Conservation (phyloP, 1,140 invertebrate genomes). For the Wiebesia pumilae region DNA sequence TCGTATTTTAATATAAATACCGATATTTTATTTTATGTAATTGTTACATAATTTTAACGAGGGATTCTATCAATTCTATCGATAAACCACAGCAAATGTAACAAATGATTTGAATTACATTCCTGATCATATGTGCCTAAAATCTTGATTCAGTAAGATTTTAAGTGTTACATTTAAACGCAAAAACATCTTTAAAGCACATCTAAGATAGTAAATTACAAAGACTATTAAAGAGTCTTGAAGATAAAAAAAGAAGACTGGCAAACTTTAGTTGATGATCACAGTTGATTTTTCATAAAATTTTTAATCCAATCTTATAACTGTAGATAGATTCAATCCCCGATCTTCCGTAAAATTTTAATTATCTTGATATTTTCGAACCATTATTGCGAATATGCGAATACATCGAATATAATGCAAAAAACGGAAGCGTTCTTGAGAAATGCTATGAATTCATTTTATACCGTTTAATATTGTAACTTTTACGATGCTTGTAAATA, state of each 20-base stretch:
- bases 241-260: conserved; percentile 44
- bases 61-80: not conserved
- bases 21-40: not conserved
- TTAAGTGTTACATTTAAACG: conserved; percentile 11
- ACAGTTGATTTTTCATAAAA: conserved; percentile 11
- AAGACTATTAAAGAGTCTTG: conserved; percentile 19
- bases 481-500: not conserved
- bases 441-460: conserved; percentile 12
- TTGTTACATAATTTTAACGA: not conserved
- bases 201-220: conserved; percentile 28
- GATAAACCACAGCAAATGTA: not conserved
- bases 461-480: conserved; percentile 27
- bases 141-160: conserved; percentile 30
- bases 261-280: conserved; percentile 29
- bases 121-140: conserved; percentile 45
- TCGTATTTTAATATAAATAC: not conserved
- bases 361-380: not conserved
- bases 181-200: conserved; percentile 39
- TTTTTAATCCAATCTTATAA: not conserved
- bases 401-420: conserved; percentile 20
- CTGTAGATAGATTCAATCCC: conserved; percentile 35
- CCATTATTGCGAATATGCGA: not conserved
- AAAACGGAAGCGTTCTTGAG: not conserved
- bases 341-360: conserved; percentile 47
- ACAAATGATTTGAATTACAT: conserved; percentile 33